Conservation (phyloP, 92 coral and sea anemone genomes). For the Bergia puertoricense region DNA sequence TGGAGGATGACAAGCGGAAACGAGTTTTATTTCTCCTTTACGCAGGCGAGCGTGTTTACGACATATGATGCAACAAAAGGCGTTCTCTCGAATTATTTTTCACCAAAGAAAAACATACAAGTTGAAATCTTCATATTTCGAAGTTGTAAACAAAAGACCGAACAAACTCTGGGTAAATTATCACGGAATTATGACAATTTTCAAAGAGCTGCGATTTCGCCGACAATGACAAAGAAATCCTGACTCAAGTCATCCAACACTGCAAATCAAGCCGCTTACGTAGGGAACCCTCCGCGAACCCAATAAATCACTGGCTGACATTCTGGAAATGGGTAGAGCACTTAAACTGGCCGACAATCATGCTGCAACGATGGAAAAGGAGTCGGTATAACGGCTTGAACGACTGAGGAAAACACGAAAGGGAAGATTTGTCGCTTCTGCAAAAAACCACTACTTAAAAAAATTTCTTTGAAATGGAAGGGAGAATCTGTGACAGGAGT, state of each 20-base stretch:
- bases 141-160: no score
- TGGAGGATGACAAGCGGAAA: conserved; percentile 34
- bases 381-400: conserved; percentile 28
- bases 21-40: conserved; percentile 52
- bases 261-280: conserved; percentile 47
- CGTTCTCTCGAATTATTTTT: no score
- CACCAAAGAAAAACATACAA: no score
- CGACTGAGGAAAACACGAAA: neutral
- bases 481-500: no score
- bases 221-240: conserved; percentile 46
- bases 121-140: no score
- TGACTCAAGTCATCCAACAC: conserved; percentile 54
- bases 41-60: conserved; percentile 45
- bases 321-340: conserved; percentile 48
- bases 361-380: conserved; percentile 51
- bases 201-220: conserved; percentile 11
- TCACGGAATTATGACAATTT: no score
- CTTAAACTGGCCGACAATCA: conserved; percentile 43
- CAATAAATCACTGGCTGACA: conserved; percentile 43
- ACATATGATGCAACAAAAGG: neutral
- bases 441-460: no score
- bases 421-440: no score
- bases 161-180: no score
- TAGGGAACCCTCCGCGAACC: conserved; percentile 50
- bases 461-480: no score